Evolutionary conservation across 1,140 invertebrate species (phyloP).

Genomic region (Pseudomyrmex pallidus): DNA sequence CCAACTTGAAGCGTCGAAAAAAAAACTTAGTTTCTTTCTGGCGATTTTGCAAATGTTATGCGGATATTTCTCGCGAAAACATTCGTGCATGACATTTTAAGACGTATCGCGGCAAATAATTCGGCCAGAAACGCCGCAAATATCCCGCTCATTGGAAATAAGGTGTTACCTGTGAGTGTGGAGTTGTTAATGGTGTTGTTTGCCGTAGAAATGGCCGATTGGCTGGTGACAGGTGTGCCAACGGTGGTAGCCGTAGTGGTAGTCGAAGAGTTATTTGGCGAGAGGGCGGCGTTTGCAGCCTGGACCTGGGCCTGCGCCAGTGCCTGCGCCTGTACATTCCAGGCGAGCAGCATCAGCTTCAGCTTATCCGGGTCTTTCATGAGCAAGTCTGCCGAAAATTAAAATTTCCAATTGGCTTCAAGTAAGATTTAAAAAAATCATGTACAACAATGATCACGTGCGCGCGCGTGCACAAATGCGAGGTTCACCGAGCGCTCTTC

Average conservation of each 20-base stretch:
- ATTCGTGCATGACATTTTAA: neutral
- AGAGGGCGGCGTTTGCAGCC: conserved; percentile 82
- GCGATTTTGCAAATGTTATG: neutral
- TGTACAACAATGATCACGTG: conserved; percentile 9
- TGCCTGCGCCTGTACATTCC: conserved; percentile 88
- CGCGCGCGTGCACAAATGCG: neutral
- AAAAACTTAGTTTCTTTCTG: neutral
- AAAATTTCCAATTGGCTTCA: conserved; percentile 80
- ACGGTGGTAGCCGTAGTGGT: conserved; percentile 84
- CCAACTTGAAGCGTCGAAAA: neutral
- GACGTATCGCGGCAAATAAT: neutral
- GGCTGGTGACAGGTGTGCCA: conserved; percentile 84
- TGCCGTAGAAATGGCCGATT: conserved; percentile 84
- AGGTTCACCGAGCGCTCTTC: conserved; percentile 1
- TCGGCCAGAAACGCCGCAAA: neutral
- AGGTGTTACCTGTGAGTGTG: conserved; percentile 84
- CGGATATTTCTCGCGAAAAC: neutral
- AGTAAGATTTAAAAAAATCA: conserved; percentile 19
- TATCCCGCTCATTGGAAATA: conserved; percentile 56
- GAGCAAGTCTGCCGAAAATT: conserved; percentile 85
- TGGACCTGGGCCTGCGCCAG: conserved; percentile 81
- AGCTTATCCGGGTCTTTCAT: conserved; percentile 94
- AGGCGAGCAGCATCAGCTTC: conserved; percentile 93
- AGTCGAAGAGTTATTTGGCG: conserved; percentile 84
- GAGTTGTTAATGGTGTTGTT: conserved; percentile 85